phyloP scores from a whole-genome alignment of 2,888 invertebrate species.

The Holacanthella duospinosa region DNA sequence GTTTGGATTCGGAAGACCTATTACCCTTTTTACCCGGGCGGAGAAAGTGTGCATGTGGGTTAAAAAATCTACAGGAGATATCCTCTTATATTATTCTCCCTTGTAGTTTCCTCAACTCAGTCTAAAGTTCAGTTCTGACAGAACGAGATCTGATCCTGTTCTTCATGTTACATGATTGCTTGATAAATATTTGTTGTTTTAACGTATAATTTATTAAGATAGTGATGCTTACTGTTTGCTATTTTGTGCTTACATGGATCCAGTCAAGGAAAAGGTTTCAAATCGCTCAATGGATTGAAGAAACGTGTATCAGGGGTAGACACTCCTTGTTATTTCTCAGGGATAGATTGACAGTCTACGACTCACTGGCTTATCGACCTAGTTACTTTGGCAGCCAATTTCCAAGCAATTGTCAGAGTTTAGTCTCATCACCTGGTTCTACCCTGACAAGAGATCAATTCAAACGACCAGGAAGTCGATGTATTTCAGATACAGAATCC shows the following conservation, averaged over 20 bases:
- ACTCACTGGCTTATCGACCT: background rate
- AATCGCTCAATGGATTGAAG: conserved; percentile 25
- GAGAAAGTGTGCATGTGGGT: too few species aligned
- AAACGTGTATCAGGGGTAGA: background rate
- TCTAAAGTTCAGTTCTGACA: too few species aligned
- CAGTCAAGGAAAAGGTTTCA: conserved; percentile 48
- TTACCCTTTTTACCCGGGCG: too few species aligned
- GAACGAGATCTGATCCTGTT: too few species aligned
- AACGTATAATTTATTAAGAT: too few species aligned
- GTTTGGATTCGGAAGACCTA: too few species aligned
- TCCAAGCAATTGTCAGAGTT: background rate
- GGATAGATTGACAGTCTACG: background rate
- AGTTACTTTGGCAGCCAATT: background rate
- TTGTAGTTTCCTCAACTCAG: too few species aligned
- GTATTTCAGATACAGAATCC: background rate
- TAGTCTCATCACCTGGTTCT: background rate
- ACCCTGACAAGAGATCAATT: background rate
- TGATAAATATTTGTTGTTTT: too few species aligned
- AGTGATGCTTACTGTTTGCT: conserved; percentile 61
- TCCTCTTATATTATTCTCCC: too few species aligned
- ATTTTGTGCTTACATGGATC: conserved; percentile 69
- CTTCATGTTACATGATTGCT: too few species aligned
- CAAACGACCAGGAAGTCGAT: background rate
- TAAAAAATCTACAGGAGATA: too few species aligned
- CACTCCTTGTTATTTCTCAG: background rate